Percentiles rank a stretch among this genome's conserved stretches.
phyloP scores from a whole-genome alignment of 2,888 invertebrate species.

The Lomographa bimaculata region DNA sequence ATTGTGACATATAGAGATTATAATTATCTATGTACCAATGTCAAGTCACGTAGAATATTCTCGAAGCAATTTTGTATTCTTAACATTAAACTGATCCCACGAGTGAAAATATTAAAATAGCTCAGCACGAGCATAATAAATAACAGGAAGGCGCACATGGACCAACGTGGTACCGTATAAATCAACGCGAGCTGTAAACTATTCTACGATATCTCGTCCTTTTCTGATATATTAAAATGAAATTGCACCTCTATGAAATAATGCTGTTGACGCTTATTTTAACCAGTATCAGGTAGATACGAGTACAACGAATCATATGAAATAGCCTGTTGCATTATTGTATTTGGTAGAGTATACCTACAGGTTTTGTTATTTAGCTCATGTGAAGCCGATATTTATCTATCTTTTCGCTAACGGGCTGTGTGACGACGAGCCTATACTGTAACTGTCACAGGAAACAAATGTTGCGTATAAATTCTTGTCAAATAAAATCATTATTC shows the following conservation, averaged over 20 bases:
- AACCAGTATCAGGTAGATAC: too few species aligned
- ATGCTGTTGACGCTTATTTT: too few species aligned
- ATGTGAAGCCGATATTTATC: slow-evolving; percentile 9
- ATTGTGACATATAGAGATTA: too few species aligned
- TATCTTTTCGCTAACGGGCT: slow-evolving; percentile 9
- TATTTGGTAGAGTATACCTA: too few species aligned
- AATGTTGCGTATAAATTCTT: slow-evolving; percentile 26
- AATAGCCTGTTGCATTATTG: too few species aligned
- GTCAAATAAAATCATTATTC: slow-evolving; percentile 36
- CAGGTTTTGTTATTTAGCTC: too few species aligned
- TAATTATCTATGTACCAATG: too few species aligned
- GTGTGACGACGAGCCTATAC: slow-evolving; percentile 6
- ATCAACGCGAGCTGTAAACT: slow-evolving; percentile 18
- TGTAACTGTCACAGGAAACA: slow-evolving; percentile 27
- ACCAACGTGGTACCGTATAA: slow-evolving; percentile 17
- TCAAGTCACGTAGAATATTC: slow-evolving; percentile 16
- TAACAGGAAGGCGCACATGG: slow-evolving; percentile 25
- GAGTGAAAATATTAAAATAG: slow-evolving; percentile 27
- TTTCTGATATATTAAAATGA: slow-evolving; percentile 5
- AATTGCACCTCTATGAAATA: not conserved
- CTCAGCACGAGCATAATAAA: slow-evolving; percentile 29
- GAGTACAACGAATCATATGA: too few species aligned
- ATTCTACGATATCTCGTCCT: slow-evolving; percentile 9
- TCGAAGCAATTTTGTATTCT: slow-evolving; percentile 12
- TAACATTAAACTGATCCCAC: slow-evolving; percentile 11